phyloP scores from a whole-genome alignment of 2,113 vertebrate genomes.

The Halichoerus grypus region DNA sequence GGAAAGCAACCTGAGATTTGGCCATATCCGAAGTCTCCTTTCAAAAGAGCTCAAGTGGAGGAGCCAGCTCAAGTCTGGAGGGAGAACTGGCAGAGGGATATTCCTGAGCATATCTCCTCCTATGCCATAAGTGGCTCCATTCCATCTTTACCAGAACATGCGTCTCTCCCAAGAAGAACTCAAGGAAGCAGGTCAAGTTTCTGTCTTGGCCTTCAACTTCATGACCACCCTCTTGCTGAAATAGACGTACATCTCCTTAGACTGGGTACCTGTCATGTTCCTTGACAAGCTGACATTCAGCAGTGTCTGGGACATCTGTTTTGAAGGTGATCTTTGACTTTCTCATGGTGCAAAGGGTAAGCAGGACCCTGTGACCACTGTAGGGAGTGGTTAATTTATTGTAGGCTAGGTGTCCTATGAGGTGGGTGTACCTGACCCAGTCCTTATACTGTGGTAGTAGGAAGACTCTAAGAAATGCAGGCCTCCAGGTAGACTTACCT shows the following conservation, averaged over 20 bases:
- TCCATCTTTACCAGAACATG: not conserved
- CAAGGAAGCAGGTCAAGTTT: not conserved
- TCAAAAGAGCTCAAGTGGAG: not conserved
- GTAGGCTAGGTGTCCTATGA: not conserved
- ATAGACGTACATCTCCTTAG: not conserved
- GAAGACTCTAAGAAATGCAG: not conserved
- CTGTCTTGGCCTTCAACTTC: not conserved
- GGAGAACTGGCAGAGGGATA: not conserved
- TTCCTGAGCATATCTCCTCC: not conserved
- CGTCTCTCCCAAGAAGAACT: not conserved
- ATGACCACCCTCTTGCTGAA: not conserved
- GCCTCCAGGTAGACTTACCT: not conserved
- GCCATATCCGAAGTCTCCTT: not conserved
- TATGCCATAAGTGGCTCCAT: not conserved
- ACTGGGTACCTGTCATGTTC: not conserved
- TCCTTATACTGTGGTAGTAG: not conserved
- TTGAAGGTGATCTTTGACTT: not conserved
- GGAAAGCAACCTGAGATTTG: no score
- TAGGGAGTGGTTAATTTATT: not conserved
- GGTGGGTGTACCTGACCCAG: not conserved
- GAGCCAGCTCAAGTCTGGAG: not conserved
- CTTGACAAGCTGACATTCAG: not conserved
- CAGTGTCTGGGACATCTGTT: not conserved
- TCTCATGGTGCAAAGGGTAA: not conserved
- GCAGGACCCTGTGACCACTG: not conserved